phyloP scores from a whole-genome alignment of 2,113 vertebrate species.

The Zingel zingel region DNA sequence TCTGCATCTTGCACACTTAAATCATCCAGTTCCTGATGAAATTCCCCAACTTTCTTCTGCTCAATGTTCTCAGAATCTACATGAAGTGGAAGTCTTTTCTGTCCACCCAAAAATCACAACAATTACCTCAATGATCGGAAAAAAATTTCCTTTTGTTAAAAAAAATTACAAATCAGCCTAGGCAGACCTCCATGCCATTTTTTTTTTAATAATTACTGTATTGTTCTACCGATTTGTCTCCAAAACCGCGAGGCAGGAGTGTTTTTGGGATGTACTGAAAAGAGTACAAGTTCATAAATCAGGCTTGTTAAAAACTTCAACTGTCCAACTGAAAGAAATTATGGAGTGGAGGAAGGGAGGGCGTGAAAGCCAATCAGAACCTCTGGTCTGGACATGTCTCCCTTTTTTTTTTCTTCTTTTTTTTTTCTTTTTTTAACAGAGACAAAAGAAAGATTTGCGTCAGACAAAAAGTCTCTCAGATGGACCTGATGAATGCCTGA shows the following conservation, averaged over 20 bases:
- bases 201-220: neutral
- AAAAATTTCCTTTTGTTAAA: conserved; percentile 16
- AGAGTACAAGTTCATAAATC: conserved; percentile 61
- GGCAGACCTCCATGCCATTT: neutral
- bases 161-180: neutral
- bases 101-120: neutral
- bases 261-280: conserved; percentile 41
- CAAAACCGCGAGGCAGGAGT: conserved; percentile 4
- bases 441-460: conserved; percentile 33
- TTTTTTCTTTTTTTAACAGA: conserved; percentile 30
- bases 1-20: conserved; percentile 13
- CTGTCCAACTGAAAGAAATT: conserved; percentile 20
- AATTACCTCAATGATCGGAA: conserved; percentile 4
- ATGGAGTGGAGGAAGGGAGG: conserved; percentile 31
- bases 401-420: conserved; percentile 22
- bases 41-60: conserved; percentile 16
- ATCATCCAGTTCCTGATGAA: conserved; percentile 4
- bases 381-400: conserved; percentile 59
- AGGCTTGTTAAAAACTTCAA: conserved; percentile 32
- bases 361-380: conserved; percentile 46
- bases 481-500: conserved; percentile 43
- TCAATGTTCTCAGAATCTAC: conserved; percentile 14
- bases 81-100: conserved; percentile 1
- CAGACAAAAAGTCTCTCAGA: conserved; percentile 35
- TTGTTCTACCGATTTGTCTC: conserved; percentile 19